Evolutionary conservation across 2,888 invertebrate species (phyloP).

Genomic region (Trachelus stipa): DNA sequence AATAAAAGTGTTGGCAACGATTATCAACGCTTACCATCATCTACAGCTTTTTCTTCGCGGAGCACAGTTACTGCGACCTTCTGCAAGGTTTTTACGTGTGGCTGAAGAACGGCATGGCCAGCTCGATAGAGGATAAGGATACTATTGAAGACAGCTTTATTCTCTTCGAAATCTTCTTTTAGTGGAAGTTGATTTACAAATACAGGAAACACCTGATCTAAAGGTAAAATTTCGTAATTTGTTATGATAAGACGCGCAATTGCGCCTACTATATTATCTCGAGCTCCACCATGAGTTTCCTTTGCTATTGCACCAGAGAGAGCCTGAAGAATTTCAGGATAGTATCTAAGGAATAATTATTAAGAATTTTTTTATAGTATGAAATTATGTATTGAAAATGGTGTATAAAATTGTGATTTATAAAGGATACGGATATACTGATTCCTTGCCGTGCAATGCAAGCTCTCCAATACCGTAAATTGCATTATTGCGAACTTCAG

Average conservation of each 20-base stretch:
- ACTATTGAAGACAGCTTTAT: slow-evolving; percentile 76
- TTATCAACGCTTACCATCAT: slow-evolving; percentile 65
- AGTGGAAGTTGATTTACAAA: slow-evolving; percentile 79
- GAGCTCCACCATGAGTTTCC: slow-evolving; percentile 75
- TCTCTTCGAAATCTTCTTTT: slow-evolving; percentile 80
- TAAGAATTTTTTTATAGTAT: slow-evolving; percentile 35
- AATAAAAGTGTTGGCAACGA: slow-evolving; percentile 5
- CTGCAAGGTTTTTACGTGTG: slow-evolving; percentile 70
- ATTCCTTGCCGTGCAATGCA: slow-evolving; percentile 74
- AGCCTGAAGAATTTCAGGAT: slow-evolving; percentile 74
- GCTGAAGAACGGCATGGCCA: slow-evolving; percentile 70
- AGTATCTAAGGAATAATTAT: slow-evolving; percentile 68
- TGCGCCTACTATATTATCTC: slow-evolving; percentile 84
- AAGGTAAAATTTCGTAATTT: slow-evolving; percentile 74
- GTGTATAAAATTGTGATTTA: not conserved
- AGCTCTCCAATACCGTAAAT: slow-evolving; percentile 83
- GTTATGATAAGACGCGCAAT: slow-evolving; percentile 79
- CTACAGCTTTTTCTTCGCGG: slow-evolving; percentile 70
- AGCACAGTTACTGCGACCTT: slow-evolving; percentile 70
- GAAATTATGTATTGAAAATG: not conserved
- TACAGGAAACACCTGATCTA: slow-evolving; percentile 80
- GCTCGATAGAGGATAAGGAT: slow-evolving; percentile 74
- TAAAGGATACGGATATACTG: slow-evolving; percentile 72
- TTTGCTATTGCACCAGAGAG: slow-evolving; percentile 75
- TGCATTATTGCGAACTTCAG: slow-evolving; percentile 82